Base-by-base conservation (phyloP, 2,888 invertebrate genomes). In the Polydesmus complanatus region DNA sequence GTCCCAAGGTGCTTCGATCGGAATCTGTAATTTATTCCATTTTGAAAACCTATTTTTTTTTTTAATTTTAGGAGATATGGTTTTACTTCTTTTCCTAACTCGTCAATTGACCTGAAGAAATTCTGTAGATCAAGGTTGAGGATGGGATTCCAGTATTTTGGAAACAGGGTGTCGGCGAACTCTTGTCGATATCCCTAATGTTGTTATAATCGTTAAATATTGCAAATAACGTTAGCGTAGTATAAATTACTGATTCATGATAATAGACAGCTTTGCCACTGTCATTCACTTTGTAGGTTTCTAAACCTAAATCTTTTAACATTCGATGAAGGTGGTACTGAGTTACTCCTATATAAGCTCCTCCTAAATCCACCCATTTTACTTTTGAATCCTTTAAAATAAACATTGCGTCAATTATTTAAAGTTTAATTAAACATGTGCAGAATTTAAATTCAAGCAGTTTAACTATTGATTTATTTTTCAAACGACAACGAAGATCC, bases 291-390 rank as follows among this genome's bases (percentile, higher is more conserved):
- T 66, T 66, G 61, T 69, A 70, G 1, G 72, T 73, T 51, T 71
- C 66, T 3, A 75, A 63, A 1, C 69, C 71, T 26, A 74, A 68
- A 61, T 75, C 73, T 54, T 70, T 67, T 27, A 72, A 66, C 54
- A 75, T 63, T 22, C 71, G 65, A 27, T 74, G 65, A 5, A 75
- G 65, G 48, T 74, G 68, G 59, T 70, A 68, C 64, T 76, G 76
- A 2, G 72, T 70, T 3, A 72, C 70, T 2, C 75, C 74, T 18
- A 76, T 72, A 68, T 74, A 77, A 21, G 75, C 71, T 3, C 72
- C 76, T n/a, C 77, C 74, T 22, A 75, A 64, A 62, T 75, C 73
- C 25, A 73, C 68, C 61, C 67, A 69, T 21, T 65, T 64, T 19
- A 58, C 23, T 52, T 58, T 58, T 14, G 58, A 37, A 21, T 58